Evolutionary conservation across 2,797 vertebrate genomes (phyloP).

Genomic region (Neomorphus geoffroyi): DNA sequence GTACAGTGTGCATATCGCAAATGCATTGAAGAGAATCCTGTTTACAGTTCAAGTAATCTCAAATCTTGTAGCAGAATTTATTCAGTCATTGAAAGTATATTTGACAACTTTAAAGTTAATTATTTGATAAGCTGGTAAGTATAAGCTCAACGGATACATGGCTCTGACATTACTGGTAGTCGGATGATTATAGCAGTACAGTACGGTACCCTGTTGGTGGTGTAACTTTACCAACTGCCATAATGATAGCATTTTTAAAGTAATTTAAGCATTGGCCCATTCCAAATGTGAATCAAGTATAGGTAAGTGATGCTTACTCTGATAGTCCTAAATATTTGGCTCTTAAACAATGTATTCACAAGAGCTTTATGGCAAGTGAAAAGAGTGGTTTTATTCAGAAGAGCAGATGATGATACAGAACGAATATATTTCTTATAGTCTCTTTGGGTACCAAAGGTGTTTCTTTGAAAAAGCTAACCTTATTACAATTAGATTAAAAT

Average conservation of each 20-base stretch:
- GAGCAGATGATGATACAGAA: not conserved
- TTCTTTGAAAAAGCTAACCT: not conserved
- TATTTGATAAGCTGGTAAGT: not conserved
- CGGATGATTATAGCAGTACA: not conserved
- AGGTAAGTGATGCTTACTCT: not conserved
- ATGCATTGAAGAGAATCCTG: not conserved
- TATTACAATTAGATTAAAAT: not conserved
- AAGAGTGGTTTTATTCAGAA: not conserved
- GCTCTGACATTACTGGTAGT: not conserved
- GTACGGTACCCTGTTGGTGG: not conserved
- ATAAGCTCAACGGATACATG: not conserved
- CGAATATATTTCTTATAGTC: not conserved
- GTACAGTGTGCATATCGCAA: not conserved
- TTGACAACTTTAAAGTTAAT: not conserved
- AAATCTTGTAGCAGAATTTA: not conserved
- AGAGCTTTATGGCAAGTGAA: not conserved
- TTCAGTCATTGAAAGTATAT: not conserved
- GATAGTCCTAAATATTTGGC: not conserved
- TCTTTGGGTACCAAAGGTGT: not conserved
- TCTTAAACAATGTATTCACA: not conserved
- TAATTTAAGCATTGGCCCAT: not conserved
- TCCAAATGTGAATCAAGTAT: not conserved
- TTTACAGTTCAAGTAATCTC: not conserved
- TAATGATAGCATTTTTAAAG: not conserved
- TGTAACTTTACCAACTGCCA: not conserved